Evolutionary conservation across 1,140 invertebrate genomes (phyloP), one percentile per base, ranked within the genome.

Genomic region (Drosophila orena): DNA sequence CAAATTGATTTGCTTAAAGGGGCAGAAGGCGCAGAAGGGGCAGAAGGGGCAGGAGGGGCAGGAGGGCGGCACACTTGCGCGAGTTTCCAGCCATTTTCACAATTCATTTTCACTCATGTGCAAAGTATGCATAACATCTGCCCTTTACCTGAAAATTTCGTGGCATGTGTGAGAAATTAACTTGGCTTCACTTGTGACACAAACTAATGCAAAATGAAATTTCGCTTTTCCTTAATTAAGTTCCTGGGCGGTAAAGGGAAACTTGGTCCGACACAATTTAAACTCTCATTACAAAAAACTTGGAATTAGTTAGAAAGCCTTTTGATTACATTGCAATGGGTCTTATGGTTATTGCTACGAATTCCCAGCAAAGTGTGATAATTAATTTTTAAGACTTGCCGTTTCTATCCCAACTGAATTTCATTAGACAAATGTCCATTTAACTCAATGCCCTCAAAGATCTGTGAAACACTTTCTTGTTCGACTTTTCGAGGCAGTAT

Each of bases 1-100:
- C 35, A 79, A 84, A 79, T 84, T 84, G 77, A 79, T 77, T 79
- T 72, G 22, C 38, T 40, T 47, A 4, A 40, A 40, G n/a, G 15
- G 24, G 24, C 12, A 12, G 12, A 14, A n/a, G n/a, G 57, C n/a
- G n/a, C n/a, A n/a, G n/a, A n/a, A n/a, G n/a, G n/a, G n/a, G n/a
- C n/a, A n/a, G n/a, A n/a, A n/a, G n/a, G n/a, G n/a, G n/a, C n/a
- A n/a, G n/a, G n/a, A 40, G n/a, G 15, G 24, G 24, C 12, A 12
- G 12, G 15, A n/a, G n/a, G 57, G 57, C 38, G 35, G 38, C 55
- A 47, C 43, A 54, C 50, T 58, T 59, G 54, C 47, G 22, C 24
- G n/a, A 68, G 50, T 49, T 74, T 60, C 73, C 73, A 61, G 37
- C 42, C 47, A 54, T 57, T 77, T 73, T 58, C 79, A 49, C 73